Conservation (phyloP, 2,113 vertebrate species). For the Ascaphus truei region DNA sequence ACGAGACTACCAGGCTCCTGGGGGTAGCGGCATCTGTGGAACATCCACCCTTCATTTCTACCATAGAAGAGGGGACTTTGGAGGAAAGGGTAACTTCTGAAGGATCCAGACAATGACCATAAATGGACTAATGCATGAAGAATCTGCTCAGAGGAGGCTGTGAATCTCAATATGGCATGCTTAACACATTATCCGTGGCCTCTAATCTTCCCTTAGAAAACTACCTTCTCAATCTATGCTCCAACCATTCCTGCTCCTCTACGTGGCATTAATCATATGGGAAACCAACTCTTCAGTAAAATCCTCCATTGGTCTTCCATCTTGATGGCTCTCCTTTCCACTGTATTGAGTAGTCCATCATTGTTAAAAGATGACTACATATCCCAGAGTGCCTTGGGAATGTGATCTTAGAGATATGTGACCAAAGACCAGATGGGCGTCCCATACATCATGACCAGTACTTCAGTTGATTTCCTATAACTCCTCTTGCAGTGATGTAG, state of each 20-base stretch:
- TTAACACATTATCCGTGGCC: neutral
- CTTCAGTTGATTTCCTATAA: too few species aligned
- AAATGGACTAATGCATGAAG: neutral
- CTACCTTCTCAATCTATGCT: too few species aligned
- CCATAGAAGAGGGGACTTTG: slow-evolving; percentile 32
- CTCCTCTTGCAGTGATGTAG: neutral
- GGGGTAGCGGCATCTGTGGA: slow-evolving; percentile 50
- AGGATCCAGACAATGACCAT: neutral
- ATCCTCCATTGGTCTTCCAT: neutral
- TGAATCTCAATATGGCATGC: neutral
- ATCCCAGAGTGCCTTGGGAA: too few species aligned
- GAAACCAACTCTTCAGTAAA: too few species aligned
- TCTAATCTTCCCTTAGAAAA: too few species aligned
- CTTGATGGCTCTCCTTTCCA: neutral
- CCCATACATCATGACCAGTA: neutral
- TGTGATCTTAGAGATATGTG: neutral
- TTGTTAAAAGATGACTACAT: neutral
- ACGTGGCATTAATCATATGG: neutral
- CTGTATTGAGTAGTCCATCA: neutral
- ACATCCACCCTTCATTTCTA: slow-evolving; percentile 30
- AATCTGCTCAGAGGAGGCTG: too few species aligned
- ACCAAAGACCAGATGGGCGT: neutral
- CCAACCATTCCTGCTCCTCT: neutral
- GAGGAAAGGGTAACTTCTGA: slow-evolving; percentile 12
- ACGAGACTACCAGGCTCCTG: slow-evolving; percentile 56